Conservation (phyloP, 2,113 vertebrate species). For the Thermophis baileyi region DNA sequence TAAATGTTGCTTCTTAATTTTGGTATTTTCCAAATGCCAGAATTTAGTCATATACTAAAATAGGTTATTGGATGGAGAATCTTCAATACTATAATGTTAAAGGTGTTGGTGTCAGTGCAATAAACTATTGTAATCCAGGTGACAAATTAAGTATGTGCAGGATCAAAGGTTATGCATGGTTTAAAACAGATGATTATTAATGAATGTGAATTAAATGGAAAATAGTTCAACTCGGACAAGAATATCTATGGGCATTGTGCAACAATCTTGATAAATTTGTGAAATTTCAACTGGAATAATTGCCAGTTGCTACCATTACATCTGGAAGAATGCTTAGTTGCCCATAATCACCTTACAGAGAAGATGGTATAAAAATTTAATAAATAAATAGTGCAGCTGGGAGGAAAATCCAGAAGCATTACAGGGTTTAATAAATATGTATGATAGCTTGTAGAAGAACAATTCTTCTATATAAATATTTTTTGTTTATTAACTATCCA, state of each 20-base stretch:
- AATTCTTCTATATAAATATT: neutral
- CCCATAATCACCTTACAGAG: neutral
- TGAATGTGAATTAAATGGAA: neutral
- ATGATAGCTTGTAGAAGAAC: neutral
- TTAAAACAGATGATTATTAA: neutral
- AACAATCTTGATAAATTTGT: neutral
- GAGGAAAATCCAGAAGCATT: neutral
- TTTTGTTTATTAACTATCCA: neutral
- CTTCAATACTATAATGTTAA: neutral
- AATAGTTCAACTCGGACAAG: neutral
- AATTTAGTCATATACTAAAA: neutral
- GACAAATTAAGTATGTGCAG: neutral
- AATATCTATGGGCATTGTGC: neutral
- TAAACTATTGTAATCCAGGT: neutral
- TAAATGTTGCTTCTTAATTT: neutral
- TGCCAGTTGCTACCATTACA: neutral
- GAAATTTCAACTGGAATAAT: neutral
- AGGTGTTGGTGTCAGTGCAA: neutral
- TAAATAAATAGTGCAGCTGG: neutral
- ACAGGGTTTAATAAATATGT: neutral
- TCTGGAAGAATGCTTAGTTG: neutral
- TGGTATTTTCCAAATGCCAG: neutral
- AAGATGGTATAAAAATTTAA: neutral
- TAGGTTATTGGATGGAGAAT: neutral
- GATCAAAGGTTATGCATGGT: neutral